A percentile compares a stretch with the other conserved stretches of the same genome.
Conservation (phyloP, 2,888 invertebrate species). For the Tinea semifulvella region DNA sequence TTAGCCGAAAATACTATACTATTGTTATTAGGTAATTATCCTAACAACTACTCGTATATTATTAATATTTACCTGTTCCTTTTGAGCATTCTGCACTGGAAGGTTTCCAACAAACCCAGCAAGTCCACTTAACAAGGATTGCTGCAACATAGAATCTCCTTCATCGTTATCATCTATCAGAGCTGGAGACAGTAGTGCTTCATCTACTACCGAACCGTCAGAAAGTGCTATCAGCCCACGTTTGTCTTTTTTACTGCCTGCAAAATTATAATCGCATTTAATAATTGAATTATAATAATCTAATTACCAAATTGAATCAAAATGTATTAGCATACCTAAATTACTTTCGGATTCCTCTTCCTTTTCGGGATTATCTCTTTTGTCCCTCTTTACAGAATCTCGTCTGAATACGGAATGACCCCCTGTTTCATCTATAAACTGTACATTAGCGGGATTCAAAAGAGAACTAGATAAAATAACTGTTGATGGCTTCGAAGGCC, state of each 20-base stretch:
- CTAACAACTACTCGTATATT: too few relatives aligned
- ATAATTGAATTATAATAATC: neutral
- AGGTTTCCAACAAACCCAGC: constrained; percentile 75
- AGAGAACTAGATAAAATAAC: constrained; percentile 50
- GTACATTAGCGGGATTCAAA: constrained; percentile 68
- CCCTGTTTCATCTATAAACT: constrained; percentile 66
- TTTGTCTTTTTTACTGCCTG: constrained; percentile 64
- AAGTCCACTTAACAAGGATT: constrained; percentile 69
- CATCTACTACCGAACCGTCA: constrained; percentile 75
- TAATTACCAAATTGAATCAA: too few relatives aligned
- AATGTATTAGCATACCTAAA: constrained; percentile 32
- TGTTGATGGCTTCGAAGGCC: constrained; percentile 39
- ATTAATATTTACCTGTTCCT: constrained; percentile 64
- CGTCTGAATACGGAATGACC: constrained; percentile 63
- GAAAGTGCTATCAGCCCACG: constrained; percentile 72
- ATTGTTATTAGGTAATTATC: too few relatives aligned
- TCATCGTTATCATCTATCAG: constrained; percentile 33
- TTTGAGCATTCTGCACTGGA: constrained; percentile 69
- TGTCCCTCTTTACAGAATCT: constrained; percentile 49
- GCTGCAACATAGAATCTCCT: constrained; percentile 53
- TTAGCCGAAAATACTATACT: too few relatives aligned
- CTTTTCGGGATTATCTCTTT: constrained; percentile 58
- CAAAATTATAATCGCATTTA: neutral
- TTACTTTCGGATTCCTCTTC: constrained; percentile 34
- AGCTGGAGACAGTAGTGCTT: constrained; percentile 58